Evolutionary conservation across 1,140 invertebrate species (phyloP).

Genomic region (Thrips palmi): DNA sequence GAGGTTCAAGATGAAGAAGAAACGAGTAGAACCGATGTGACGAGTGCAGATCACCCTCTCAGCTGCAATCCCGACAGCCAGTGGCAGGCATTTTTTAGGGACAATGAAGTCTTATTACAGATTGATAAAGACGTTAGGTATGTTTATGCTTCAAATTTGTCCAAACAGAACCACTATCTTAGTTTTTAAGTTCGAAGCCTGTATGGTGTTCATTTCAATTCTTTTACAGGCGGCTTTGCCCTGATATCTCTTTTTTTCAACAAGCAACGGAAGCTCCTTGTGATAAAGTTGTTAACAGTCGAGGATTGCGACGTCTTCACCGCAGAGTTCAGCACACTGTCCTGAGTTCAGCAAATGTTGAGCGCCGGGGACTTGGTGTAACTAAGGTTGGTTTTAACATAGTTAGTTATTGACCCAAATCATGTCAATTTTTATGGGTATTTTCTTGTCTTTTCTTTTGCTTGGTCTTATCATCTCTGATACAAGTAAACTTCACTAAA

Average conservation of each 20-base stretch:
- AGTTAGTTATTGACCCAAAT: too few relatives aligned
- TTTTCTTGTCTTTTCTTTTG: conserved; percentile 2
- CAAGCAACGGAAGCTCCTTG: conserved; percentile 77
- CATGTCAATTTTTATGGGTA: too few relatives aligned
- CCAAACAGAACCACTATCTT: neutral
- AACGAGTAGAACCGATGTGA: conserved; percentile 33
- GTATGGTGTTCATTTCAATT: conserved; percentile 6
- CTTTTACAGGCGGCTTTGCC: conserved; percentile 62
- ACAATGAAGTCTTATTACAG: conserved; percentile 90
- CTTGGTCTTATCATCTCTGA: too few relatives aligned
- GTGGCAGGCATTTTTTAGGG: conserved; percentile 87
- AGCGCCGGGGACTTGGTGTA: conserved; percentile 70
- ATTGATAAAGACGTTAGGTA: conserved; percentile 93
- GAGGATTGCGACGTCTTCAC: conserved; percentile 60
- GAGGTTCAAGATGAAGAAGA: conserved; percentile 27
- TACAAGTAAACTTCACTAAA: too few relatives aligned
- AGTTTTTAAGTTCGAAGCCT: too few relatives aligned
- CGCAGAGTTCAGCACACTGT: conserved; percentile 71
- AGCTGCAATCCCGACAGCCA: conserved; percentile 84
- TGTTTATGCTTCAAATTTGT: conserved; percentile 3
- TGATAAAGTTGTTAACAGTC: conserved; percentile 46
- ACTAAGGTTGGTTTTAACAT: conserved; percentile 65
- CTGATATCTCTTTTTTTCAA: conserved; percentile 95
- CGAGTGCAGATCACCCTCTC: conserved; percentile 65
- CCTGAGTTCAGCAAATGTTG: conserved; percentile 72